Base-by-base conservation (phyloP, 2,888 invertebrate genomes). In the Hyppa rectilinea region DNA sequence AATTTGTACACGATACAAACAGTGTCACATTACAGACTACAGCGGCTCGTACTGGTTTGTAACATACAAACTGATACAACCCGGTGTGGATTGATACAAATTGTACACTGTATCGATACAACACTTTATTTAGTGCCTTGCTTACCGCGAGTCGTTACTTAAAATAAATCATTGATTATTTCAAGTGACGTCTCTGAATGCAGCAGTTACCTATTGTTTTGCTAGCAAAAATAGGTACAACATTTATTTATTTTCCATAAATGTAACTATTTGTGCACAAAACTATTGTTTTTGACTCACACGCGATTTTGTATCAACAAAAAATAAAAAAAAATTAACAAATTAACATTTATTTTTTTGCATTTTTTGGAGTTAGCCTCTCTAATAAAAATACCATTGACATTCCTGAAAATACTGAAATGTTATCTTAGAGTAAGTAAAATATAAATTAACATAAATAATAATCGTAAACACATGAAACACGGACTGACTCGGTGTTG, bases 391-490 rank as follows among this genome's bases (percentile, higher is more conserved):
- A 56, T 56, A 74, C 49, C 47, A 9, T 75, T 50, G 75, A 68
- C 65, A 68, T 70, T 67, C 61, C 76, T 52, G 50, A 60, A 83
- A 82, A 82, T 84, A 84, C 84, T 76, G 84, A 64, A 58, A 50
- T 49, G 66, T 45, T 60, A 62, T 52, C 52, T 63, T 76, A 75
- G 3, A 61, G 2, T 79, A 75, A 52, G 65, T 67, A 76, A 31
- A 72, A 69, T 63, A 81, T 82, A 78, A 77, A 67, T 78, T 77
- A 75, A 47, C 6, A 81, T 81, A 78, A 78, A 81, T 81, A 78
- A 76, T 75, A 20, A 53, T 58, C 14, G 17, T 59, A 56, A 66
- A 59, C 31, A 56, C 71, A 59, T 63, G 71, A 23, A 63, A 75
- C 70, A 60, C 45, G 34, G 36, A 50, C 29, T 40, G 61, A 62